Evolutionary conservation across 2,113 vertebrate species (phyloP).

Genomic region (Microtus oregoni): DNA sequence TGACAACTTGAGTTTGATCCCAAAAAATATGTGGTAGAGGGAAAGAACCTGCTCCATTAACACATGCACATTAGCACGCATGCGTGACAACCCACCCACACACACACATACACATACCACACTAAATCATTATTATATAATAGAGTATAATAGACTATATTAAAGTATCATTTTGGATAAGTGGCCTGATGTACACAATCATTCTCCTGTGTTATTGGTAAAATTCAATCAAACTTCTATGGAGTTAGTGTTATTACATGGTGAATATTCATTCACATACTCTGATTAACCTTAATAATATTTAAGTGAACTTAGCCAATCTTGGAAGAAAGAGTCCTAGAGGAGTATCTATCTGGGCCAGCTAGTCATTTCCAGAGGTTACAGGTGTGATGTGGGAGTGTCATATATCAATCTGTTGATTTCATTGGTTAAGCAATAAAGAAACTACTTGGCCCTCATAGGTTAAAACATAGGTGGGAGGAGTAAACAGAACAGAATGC

Average conservation of each 20-base stretch:
- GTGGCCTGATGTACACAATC: background rate
- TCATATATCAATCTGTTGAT: too few species aligned
- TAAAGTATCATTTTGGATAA: background rate
- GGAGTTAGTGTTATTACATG: background rate
- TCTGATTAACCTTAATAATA: conserved; percentile 20
- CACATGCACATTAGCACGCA: background rate
- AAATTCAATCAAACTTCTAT: conserved; percentile 16
- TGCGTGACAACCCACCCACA: background rate
- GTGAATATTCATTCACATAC: background rate
- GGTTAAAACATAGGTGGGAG: too few species aligned
- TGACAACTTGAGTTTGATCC: background rate
- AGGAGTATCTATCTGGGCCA: rapidly evolving
- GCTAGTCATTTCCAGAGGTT: background rate
- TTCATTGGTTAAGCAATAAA: too few species aligned
- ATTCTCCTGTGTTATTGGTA: background rate
- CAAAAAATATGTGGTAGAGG: background rate
- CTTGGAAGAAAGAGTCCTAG: background rate
- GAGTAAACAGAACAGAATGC: too few species aligned
- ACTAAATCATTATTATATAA: background rate
- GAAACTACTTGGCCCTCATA: too few species aligned
- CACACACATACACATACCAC: background rate
- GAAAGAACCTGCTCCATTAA: too few species aligned
- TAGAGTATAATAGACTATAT: background rate
- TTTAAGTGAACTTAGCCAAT: background rate
- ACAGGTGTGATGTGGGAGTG: too few species aligned